Base-by-base conservation (phyloP, 1,140 invertebrate genomes). In the Cryptotermes secundus region DNA sequence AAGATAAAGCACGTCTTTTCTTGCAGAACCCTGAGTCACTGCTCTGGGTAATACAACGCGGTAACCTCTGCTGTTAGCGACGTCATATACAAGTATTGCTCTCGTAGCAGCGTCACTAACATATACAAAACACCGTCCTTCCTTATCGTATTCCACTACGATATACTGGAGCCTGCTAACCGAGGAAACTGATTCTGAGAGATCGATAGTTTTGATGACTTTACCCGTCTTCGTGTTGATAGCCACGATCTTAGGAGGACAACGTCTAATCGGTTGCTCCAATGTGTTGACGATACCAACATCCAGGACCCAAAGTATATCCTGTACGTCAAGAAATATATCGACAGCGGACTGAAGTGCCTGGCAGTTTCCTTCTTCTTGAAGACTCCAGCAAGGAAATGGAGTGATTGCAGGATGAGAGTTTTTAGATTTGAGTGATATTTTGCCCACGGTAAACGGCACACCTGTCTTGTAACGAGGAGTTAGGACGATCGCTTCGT, bases 61-160 rank as follows among this genome's bases (percentile, higher is more conserved):
- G 79, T 34, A 86, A 12, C 93, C 93, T 24, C 89, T 90, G 86
- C 90, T 90, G 4, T 89, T 90, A 34, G 89, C 90, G 2, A 94
- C 90, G 86, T 94, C 93, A 85, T 92, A 94, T 0, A 94, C 93
- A 19, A 94, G 88, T 36, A 94, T 92, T 0, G 93, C 91, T 31
- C 92, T 88, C 24, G 91, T 90, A 1, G 92, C 92, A 3, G 93
- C 93, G 88, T 94, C 94, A 35, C 91, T 92, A 2, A 94, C 90
- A 86, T 94, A 94, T 22, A 93, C 88, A 85, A n/a, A 85, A 38
- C 24, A 19, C 9, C 38, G 22, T 80, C 84, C 84, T 12, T 85
- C 81, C 16, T n/a, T 3, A 34, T 34, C 49, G 84, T 90, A 90
- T 12, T 94, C 93, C n/a, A 93, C 91, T 24, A 91, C 90, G 14